Percentiles rank a stretch among this genome's conserved stretches.
These are phyloP conservation scores for Perizoma flavofasciatum DNA, from an alignment of 2,888 invertebrate genomes.

Conservation along the genomic window DNA sequence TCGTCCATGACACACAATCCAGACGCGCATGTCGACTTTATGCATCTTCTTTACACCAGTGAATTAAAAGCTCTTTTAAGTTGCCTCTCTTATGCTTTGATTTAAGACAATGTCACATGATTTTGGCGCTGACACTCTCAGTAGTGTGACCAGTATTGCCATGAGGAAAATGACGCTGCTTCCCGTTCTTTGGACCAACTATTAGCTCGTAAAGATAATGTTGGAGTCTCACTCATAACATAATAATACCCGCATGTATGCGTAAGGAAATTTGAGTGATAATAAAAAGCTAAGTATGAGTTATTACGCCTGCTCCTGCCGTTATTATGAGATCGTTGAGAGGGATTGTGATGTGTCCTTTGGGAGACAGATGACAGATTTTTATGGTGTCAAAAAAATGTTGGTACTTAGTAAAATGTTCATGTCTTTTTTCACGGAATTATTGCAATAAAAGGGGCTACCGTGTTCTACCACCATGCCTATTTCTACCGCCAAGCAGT, in stretches of 20 bases:
- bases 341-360: constrained; percentile 27
- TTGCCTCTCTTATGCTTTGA: too few relatives aligned
- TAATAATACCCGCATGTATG: constrained; percentile 65
- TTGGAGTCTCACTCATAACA: constrained; percentile 67
- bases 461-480: too few relatives aligned
- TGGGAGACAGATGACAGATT: constrained; percentile 21
- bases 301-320: constrained; percentile 32
- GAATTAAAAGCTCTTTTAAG: too few relatives aligned
- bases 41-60: too few relatives aligned
- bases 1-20: too few relatives aligned
- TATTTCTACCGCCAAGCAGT: too few relatives aligned
- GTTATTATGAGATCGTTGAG: constrained; percentile 26
- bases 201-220: constrained; percentile 74
- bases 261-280: constrained; percentile 74
- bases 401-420: constrained; percentile 5
- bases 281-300: constrained; percentile 62
- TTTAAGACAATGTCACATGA: too few relatives aligned
- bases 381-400: constrained; percentile 49
- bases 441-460: too few relatives aligned
- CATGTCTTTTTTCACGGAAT: too few relatives aligned
- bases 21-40: too few relatives aligned
- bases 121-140: too few relatives aligned
- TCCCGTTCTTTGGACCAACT: constrained; percentile 42
- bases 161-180: neutral
- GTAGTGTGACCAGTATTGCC: too few relatives aligned